Evolutionary conservation across 2,113 vertebrate genomes (phyloP), one percentile per base, ranked within the genome.

Genomic region (Callionymus lyra): DNA sequence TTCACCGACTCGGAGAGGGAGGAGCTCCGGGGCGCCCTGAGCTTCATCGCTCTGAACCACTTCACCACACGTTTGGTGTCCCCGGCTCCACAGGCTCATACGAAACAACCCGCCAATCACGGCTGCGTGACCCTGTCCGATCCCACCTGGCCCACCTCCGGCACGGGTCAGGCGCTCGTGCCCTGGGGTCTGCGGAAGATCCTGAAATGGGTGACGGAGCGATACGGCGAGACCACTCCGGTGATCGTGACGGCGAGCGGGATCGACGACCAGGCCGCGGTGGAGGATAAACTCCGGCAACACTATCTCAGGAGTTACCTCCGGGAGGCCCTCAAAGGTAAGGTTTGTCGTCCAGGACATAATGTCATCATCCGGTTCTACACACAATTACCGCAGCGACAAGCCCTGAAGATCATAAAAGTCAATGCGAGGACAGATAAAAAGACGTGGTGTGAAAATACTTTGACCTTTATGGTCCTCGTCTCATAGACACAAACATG

Each of bases 291-390:
- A 41, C 77, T 95, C 36, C 82, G 93, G 18, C 87, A 88, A 52
- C 83, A 86, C 49, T 97, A 94, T 64, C 38, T 96, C 40, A 82
- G 68, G 63, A 86, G 76, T 37, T 93, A 99, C 0, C 3, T 89
- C 42, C 88, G 92, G 66, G 93, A 97, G 46, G 82, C 88, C 5
- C 82, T 95, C 33, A 94, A 93, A 88, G 94, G 95, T 98, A 47
- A 69, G 81, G 38, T 34, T 10, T 19, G 21, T 27, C 21, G 8
- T 27, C 8, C 21, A 27, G 21, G 8, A 27, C 21, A 8, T 27
- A 4, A 8, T 4, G 21, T 27, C 4, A 27, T 27, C 4, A 4
- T 4, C 21, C 21, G 8, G 4, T 27, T 27, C 21, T 8, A 27
- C 21, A 27, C 21, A 27, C 21, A 27, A 8, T 27, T 16, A 47